These are phyloP conservation scores for Pangasius macronema DNA, from an alignment of 2,797 vertebrate species.

Conservation along the genomic window DNA sequence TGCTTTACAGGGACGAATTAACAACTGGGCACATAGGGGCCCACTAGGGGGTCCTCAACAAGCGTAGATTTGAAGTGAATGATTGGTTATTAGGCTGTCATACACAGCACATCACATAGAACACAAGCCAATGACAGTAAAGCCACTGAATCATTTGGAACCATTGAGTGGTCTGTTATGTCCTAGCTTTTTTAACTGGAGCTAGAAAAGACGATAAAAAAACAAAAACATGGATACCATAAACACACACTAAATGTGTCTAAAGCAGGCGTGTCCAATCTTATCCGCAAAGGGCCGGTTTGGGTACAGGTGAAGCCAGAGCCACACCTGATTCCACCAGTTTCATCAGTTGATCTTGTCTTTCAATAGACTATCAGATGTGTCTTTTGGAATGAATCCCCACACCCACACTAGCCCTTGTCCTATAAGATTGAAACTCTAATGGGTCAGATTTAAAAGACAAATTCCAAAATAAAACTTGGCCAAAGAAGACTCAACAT, in stretches of 20 bases:
- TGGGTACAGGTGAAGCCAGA: not conserved
- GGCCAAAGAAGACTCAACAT: not conserved
- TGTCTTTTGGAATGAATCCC: not conserved
- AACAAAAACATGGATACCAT: not conserved
- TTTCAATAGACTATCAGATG: not conserved
- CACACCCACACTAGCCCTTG: not conserved
- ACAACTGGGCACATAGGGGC: not conserved
- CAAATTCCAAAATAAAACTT: not conserved
- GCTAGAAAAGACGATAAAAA: not conserved
- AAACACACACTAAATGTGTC: not conserved
- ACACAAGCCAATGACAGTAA: not conserved
- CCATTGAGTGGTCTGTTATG: not conserved
- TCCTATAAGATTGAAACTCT: not conserved
- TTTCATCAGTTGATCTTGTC: not conserved
- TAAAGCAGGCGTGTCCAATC: not conserved
- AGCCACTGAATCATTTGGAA: not conserved
- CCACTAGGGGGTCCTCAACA: not conserved
- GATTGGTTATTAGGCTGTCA: not conserved
- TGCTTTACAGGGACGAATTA: not conserved
- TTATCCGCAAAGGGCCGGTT: not conserved
- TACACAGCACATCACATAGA: not conserved
- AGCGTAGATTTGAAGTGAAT: not conserved
- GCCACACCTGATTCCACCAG: not conserved
- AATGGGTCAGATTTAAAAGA: not conserved
- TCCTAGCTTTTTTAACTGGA: not conserved